These are phyloP conservation scores for Propithecus deckenii DNA, from an alignment of 2,797 vertebrate species.

Conservation along the genomic window DNA sequence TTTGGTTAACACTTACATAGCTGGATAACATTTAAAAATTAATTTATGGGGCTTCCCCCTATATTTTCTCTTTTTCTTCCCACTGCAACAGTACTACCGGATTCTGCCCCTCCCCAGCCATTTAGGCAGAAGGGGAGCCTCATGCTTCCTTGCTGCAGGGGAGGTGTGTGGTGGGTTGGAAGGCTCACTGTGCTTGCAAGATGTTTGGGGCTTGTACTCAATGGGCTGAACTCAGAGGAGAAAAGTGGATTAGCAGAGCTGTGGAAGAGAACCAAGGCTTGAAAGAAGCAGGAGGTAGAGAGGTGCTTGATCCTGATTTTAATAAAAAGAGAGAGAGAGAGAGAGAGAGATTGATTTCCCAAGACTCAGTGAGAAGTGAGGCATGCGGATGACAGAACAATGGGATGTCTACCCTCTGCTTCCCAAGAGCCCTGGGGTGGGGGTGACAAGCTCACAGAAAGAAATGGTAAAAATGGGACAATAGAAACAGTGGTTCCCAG, in stretches of 20 bases:
- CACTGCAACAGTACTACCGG: rapidly evolving
- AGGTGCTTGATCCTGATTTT: background rate
- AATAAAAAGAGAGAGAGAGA: background rate
- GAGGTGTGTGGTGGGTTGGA: background rate
- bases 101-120: background rate
- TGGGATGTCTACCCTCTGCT: background rate
- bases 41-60: background rate
- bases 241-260: background rate
- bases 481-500: background rate
- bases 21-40: background rate
- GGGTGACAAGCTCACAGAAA: background rate
- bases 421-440: too few species aligned
- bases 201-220: background rate
- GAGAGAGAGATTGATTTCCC: too few species aligned
- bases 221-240: background rate
- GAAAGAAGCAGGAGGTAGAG: background rate
- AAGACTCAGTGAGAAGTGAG: background rate
- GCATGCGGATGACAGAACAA: rapidly evolving
- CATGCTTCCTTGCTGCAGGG: too few species aligned
- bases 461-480: background rate
- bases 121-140: background rate
- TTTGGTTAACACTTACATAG: background rate
- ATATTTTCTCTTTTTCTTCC: background rate
- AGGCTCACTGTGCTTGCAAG: too few species aligned
- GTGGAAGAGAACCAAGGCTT: background rate